Percentiles rank a stretch among this genome's conserved stretches.
Conservation (phyloP, 2,113 vertebrate genomes). For the Megaleporinus macrocephalus region DNA sequence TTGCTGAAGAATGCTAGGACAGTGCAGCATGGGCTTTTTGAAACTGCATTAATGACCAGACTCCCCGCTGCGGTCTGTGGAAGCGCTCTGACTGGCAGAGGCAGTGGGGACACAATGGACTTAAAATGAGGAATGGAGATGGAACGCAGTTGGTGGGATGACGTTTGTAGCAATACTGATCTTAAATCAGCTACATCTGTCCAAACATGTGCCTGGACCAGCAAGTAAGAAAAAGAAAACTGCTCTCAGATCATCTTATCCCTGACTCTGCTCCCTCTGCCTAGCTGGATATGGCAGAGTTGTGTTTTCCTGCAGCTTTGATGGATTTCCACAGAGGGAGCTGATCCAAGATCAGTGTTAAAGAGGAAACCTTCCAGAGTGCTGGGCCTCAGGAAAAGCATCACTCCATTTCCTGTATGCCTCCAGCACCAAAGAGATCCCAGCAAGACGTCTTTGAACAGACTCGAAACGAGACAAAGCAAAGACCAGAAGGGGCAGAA, state of each 20-base stretch:
- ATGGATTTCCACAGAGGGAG: slow-evolving; percentile 1
- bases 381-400: slow-evolving; percentile 40
- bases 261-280: neutral
- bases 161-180: neutral
- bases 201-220: neutral
- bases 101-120: slow-evolving; percentile 1
- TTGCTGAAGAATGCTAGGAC: slow-evolving; percentile 15
- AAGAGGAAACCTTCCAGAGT: slow-evolving; percentile 14
- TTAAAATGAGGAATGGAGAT: neutral
- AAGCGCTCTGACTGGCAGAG: slow-evolving; percentile 4
- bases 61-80: neutral
- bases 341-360: slow-evolving; percentile 19
- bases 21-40: neutral
- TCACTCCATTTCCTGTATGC: slow-evolving; percentile 40
- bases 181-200: slow-evolving; percentile 1
- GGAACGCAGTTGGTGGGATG: neutral
- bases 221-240: neutral
- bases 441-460: slow-evolving; percentile 46
- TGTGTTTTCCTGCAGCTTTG: slow-evolving; percentile 15
- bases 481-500: neutral
- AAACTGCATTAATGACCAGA: slow-evolving; percentile 12
- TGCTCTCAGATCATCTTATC: neutral
- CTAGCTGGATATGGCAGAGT: neutral
- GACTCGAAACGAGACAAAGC: slow-evolving; percentile 22
- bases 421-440: slow-evolving; percentile 37